phyloP scores from a whole-genome alignment of 2,113 vertebrate genomes.

The Lamprotornis superbus region DNA sequence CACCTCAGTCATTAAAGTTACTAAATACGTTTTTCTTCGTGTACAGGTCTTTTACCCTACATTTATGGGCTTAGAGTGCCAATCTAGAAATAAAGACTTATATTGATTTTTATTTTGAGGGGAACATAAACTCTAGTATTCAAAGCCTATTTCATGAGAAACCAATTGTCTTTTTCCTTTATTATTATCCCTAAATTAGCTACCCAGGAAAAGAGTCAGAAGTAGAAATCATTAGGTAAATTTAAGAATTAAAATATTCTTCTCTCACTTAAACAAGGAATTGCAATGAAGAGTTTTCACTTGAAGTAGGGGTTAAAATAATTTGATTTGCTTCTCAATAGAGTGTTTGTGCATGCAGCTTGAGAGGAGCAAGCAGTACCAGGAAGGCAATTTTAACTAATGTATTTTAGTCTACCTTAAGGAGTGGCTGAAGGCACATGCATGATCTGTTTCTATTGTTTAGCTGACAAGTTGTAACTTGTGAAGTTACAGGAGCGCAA shows the following conservation, averaged over 20 bases:
- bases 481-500: neutral
- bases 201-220: neutral
- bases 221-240: neutral
- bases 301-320: neutral
- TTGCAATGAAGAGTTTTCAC: neutral
- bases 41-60: neutral
- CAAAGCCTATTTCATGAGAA: neutral
- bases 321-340: neutral
- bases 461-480: neutral
- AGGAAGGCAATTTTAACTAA: neutral
- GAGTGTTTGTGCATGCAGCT: neutral
- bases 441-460: neutral
- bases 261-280: neutral
- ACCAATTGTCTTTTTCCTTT: neutral
- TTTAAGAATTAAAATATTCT: neutral
- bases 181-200: neutral
- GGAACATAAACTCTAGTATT: neutral
- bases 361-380: neutral
- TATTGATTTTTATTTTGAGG: conserved; percentile 32
- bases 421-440: neutral
- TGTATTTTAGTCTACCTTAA: neutral
- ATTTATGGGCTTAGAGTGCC: conserved; percentile 12
- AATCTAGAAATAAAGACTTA: conserved; percentile 7
- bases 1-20: neutral
- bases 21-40: conserved; percentile 21